phyloP scores from a whole-genome alignment of 2,113 vertebrate genomes.

The Chionodraco myersi region DNA sequence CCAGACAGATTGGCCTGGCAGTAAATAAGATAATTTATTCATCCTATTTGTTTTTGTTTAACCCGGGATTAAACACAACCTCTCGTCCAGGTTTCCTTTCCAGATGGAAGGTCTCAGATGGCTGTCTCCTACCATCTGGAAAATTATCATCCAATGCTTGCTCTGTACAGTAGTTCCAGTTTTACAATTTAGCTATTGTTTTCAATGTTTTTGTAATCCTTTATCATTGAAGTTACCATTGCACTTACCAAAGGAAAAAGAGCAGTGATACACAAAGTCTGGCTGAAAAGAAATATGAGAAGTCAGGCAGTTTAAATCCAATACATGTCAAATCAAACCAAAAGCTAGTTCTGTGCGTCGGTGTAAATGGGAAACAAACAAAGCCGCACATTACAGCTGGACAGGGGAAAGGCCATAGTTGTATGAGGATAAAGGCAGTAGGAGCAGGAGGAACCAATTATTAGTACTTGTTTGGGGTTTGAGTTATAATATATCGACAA shows the following conservation, averaged over 20 bases:
- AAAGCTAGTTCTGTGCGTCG: too few species aligned
- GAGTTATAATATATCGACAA: too few species aligned
- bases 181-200: background rate
- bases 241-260: background rate
- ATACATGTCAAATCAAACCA: too few species aligned
- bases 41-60: constrained; percentile 26
- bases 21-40: constrained; percentile 47
- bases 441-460: too few species aligned
- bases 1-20: constrained; percentile 40
- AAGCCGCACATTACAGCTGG: too few species aligned
- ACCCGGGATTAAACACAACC: background rate
- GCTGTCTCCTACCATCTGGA: background rate
- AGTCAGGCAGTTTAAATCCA: background rate
- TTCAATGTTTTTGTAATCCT: background rate
- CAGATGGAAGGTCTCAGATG: constrained; percentile 40
- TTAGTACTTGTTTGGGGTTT: too few species aligned
- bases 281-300: background rate
- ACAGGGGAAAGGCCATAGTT: too few species aligned
- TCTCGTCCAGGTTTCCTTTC: constrained; percentile 39
- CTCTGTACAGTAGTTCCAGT: background rate
- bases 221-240: background rate
- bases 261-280: background rate
- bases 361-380: too few species aligned
- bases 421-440: too few species aligned
- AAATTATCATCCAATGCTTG: background rate